Evolutionary conservation across 2,113 vertebrate species (phyloP).

Genomic region (Andinoacara biseriatus): DNA sequence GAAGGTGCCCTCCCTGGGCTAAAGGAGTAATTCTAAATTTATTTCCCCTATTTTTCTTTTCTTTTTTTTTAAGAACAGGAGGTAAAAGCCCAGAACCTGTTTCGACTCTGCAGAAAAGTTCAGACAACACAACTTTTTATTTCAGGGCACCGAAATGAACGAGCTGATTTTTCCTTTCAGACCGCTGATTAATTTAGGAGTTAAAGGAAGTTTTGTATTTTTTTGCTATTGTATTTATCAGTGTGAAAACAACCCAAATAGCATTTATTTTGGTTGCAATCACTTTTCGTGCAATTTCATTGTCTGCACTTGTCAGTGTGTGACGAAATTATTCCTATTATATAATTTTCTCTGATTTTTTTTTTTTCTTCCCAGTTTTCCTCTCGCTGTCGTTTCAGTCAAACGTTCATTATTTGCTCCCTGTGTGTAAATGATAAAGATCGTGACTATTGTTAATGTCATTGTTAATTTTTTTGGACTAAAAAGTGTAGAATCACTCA

Average conservation of each 20-base stretch:
- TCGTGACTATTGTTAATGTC: background rate
- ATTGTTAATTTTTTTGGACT: background rate
- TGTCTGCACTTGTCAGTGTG: background rate
- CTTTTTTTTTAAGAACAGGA: slow-evolving; percentile 2
- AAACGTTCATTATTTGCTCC: background rate
- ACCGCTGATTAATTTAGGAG: background rate
- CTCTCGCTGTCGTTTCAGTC: background rate
- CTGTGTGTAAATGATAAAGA: background rate
- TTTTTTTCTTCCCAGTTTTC: background rate
- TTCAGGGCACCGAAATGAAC: background rate
- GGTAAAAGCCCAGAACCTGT: background rate
- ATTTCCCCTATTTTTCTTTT: slow-evolving; percentile 13
- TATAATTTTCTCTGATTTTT: background rate
- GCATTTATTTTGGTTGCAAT: background rate
- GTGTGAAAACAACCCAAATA: background rate
- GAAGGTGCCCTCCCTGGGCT: slow-evolving; percentile 44
- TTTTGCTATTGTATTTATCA: background rate
- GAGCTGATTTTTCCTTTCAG: background rate
- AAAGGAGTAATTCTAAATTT: slow-evolving; percentile 48
- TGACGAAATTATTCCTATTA: background rate
- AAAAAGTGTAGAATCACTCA: too few species aligned
- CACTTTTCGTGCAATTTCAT: background rate
- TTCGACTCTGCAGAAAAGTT: slow-evolving; percentile 16
- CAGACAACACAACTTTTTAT: background rate
- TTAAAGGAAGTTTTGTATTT: background rate